Percentiles rank a stretch among this genome's conserved stretches.
Conservation (phyloP, 2,797 vertebrate genomes). For the Anisognathus igniventris region DNA sequence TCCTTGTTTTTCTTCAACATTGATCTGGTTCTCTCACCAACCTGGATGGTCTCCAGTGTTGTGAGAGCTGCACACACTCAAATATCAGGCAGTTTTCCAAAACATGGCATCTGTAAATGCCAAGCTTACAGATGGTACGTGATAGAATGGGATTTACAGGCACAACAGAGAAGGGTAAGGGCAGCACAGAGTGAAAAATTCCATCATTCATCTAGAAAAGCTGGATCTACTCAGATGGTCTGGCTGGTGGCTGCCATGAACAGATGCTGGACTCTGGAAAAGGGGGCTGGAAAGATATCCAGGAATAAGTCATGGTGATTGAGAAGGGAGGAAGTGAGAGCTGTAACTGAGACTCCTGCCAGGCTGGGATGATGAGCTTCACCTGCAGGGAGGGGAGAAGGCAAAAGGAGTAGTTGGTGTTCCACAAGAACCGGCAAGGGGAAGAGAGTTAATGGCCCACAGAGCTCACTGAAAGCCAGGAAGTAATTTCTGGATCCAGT, state of each 20-base stretch:
- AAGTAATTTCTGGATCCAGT: background rate
- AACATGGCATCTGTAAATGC: constrained; percentile 11
- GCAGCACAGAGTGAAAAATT: background rate
- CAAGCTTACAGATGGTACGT: constrained; percentile 1
- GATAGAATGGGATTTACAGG: background rate
- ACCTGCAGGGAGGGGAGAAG: background rate
- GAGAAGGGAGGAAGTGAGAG: background rate
- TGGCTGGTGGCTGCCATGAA: background rate
- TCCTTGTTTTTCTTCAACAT: background rate
- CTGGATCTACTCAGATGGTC: background rate
- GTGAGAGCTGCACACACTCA: background rate
- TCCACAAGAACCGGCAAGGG: background rate
- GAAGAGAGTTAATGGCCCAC: fast-evolving
- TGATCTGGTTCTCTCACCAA: background rate
- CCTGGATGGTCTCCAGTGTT: constrained; percentile 16
- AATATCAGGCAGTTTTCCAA: background rate
- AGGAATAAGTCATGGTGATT: background rate
- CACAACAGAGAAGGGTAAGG: background rate
- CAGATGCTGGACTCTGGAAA: background rate
- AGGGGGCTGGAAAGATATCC: background rate
- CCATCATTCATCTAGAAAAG: background rate
- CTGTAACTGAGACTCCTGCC: background rate
- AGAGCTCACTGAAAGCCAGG: background rate
- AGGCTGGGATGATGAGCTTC: background rate
- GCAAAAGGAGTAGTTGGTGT: background rate